Conservation (phyloP, 2,113 vertebrate genomes). For the Clarias gariepinus region DNA sequence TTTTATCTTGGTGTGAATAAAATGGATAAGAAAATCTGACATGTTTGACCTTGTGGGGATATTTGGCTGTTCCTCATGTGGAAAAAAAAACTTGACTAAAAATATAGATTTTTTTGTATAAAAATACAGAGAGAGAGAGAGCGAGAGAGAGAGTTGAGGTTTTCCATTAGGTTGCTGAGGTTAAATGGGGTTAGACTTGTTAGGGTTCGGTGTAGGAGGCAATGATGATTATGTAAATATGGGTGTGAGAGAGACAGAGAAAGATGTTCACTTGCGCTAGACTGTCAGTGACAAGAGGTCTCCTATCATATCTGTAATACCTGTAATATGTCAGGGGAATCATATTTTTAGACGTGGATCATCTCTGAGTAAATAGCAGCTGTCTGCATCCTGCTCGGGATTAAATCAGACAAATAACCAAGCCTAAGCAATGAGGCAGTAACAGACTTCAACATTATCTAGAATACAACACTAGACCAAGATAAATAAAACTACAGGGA, state of each 20-base stretch:
- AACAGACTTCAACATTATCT: not conserved
- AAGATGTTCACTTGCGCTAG: constrained; percentile 13
- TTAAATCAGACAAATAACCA: not conserved
- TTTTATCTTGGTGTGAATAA: not conserved
- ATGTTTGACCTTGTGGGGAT: not conserved
- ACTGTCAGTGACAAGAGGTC: constrained; percentile 51
- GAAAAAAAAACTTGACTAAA: not conserved
- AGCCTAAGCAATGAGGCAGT: not conserved
- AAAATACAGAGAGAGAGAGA: not conserved
- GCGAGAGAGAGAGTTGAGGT: not conserved
- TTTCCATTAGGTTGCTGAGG: not conserved
- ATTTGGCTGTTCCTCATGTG: not conserved
- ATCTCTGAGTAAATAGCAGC: constrained; percentile 4
- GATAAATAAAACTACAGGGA: not conserved
- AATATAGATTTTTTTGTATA: not conserved
- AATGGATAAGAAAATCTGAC: not conserved
- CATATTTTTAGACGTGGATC: constrained; percentile 44
- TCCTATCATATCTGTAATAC: constrained; percentile 41
- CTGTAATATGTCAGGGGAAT: constrained; percentile 38
- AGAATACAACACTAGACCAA: not conserved
- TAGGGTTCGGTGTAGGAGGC: not conserved
- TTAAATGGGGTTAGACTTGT: not conserved
- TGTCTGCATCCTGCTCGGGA: constrained; percentile 8
- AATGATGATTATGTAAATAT: not conserved
- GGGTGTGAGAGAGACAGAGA: not conserved